Evolutionary conservation across 2,888 invertebrate species (phyloP).

Genomic region (Heliconius charithonia): DNA sequence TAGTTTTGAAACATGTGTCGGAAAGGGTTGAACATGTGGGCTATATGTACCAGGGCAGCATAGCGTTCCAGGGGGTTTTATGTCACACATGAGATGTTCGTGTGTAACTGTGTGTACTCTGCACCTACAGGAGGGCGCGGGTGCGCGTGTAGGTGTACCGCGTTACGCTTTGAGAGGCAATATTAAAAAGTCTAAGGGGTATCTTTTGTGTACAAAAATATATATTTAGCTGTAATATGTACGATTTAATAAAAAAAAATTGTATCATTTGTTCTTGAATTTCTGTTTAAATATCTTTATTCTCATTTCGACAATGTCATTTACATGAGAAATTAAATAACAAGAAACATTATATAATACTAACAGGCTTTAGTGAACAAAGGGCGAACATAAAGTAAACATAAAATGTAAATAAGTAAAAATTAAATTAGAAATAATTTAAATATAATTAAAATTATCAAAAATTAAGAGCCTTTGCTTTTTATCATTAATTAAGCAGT

Average conservation of each 20-base stretch:
- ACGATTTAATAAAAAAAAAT: too few species aligned
- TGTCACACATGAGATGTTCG: constrained; percentile 68
- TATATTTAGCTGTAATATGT: not conserved
- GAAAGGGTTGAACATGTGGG: constrained; percentile 83
- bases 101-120: constrained; percentile 53
- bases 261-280: too few species aligned
- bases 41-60: constrained; percentile 77
- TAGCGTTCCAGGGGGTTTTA: constrained; percentile 56
- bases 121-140: constrained; percentile 32
- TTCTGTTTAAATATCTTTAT: too few species aligned
- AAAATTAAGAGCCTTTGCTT: too few species aligned
- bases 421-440: too few species aligned
- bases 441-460: too few species aligned
- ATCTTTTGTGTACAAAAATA: not conserved
- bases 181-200: not conserved
- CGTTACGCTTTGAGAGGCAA: not conserved
- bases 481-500: not conserved
- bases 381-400: too few species aligned
- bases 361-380: too few species aligned
- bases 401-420: too few species aligned
- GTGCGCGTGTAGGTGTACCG: constrained; percentile 21
- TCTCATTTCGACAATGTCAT: too few species aligned
- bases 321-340: too few species aligned
- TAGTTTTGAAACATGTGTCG: constrained; percentile 56
- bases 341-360: too few species aligned